Conservation (phyloP, 2,113 vertebrate species). For the Leiothrix lutea region DNA sequence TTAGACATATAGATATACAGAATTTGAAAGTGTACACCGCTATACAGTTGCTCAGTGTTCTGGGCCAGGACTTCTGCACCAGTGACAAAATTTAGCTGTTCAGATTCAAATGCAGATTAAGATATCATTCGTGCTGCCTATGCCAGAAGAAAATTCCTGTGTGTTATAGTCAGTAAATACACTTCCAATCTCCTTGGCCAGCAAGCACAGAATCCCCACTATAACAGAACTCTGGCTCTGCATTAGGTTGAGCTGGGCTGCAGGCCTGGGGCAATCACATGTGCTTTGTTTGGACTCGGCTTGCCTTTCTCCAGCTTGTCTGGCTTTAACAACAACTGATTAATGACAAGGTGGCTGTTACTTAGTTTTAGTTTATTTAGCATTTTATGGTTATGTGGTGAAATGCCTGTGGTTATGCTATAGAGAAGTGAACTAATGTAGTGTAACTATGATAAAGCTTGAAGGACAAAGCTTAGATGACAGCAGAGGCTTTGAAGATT, state of each 20-base stretch:
- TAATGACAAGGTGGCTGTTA: neutral
- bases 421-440: neutral
- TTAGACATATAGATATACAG: neutral
- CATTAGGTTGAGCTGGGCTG: neutral
- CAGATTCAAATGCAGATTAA: neutral
- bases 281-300: neutral
- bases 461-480: neutral
- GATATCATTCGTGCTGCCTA: neutral
- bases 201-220: neutral
- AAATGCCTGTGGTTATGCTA: neutral
- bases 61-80: neutral
- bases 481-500: neutral
- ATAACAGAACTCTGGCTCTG: neutral
- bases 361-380: neutral
- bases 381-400: neutral
- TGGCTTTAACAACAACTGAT: neutral
- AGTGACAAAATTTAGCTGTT: neutral
- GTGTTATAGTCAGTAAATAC: neutral
- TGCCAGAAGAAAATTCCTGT: neutral
- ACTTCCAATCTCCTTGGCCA: neutral
- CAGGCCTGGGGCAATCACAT: neutral
- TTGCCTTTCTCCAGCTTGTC: neutral
- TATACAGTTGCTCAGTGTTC: neutral
- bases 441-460: neutral
- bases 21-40: neutral